Evolutionary conservation across 2,113 vertebrate genomes (phyloP).

Genomic region (Smithornis capensis): DNA sequence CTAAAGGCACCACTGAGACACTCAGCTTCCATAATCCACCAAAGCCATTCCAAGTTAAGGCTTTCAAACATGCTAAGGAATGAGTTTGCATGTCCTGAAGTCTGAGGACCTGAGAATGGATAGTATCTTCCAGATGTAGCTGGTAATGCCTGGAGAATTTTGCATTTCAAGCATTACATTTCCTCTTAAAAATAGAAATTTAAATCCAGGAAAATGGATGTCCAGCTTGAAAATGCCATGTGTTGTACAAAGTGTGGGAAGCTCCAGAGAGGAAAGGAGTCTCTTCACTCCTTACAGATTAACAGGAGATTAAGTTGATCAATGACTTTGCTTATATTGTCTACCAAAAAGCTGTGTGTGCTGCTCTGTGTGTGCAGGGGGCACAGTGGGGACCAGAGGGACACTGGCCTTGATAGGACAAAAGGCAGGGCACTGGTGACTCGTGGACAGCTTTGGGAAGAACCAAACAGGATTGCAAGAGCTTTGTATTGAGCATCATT

Average conservation of each 20-base stretch:
- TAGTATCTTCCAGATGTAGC: background rate
- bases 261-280: background rate
- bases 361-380: background rate
- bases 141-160: background rate
- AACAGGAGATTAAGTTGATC: background rate
- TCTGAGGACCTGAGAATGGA: background rate
- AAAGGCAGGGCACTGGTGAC: background rate
- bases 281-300: background rate
- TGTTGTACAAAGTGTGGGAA: background rate
- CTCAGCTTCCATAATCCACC: background rate
- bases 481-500: background rate
- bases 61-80: background rate
- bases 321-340: background rate
- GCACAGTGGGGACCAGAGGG: background rate
- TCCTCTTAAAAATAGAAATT: background rate
- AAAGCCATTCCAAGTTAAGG: background rate
- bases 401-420: rapidly evolving
- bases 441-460: background rate
- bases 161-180: background rate
- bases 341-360: background rate
- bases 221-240: background rate
- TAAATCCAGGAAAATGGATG: background rate
- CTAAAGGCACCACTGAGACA: background rate
- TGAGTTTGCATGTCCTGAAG: background rate
- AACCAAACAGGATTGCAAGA: background rate